Conservation (phyloP, 2,888 invertebrate genomes). For the Labia minor region DNA sequence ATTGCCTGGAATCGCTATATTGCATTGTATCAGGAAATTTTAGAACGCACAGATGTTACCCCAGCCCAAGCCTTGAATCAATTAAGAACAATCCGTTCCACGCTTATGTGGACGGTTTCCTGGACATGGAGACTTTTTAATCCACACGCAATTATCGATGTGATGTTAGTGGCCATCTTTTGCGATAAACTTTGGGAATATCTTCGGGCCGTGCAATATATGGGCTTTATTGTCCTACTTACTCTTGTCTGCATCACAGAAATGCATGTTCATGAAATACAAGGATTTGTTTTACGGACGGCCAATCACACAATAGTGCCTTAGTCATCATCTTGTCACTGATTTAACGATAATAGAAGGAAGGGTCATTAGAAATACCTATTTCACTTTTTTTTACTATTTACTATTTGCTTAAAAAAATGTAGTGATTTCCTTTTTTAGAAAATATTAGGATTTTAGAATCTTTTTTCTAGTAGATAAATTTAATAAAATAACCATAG, state of each 20-base stretch:
- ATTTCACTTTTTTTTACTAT: too few relatives aligned
- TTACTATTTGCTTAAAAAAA: too few relatives aligned
- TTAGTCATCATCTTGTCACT: neutral
- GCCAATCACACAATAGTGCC: neutral
- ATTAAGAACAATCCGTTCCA: conserved; percentile 51
- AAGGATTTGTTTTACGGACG: conserved; percentile 39
- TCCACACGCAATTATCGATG: conserved; percentile 65
- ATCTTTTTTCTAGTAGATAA: too few relatives aligned
- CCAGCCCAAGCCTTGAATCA: conserved; percentile 44
- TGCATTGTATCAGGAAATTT: conserved; percentile 61
- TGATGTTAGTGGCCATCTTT: conserved; percentile 63
- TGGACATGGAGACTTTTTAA: conserved; percentile 69
- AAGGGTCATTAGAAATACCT: too few relatives aligned
- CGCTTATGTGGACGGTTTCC: conserved; percentile 60
- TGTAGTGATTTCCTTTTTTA: too few relatives aligned
- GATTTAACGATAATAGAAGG: too few relatives aligned
- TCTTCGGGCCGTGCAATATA: conserved; percentile 55
- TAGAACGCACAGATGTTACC: conserved; percentile 44
- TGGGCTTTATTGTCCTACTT: conserved; percentile 57
- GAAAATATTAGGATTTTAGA: too few relatives aligned
- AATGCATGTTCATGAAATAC: conserved; percentile 53
- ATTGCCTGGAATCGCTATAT: conserved; percentile 78
- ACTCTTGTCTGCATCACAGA: conserved; percentile 59
- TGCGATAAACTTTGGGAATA: conserved; percentile 74
- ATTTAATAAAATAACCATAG: too few relatives aligned